Base-by-base conservation (phyloP, 1,140 invertebrate species). In the Daktulosphaira vitifoliae region DNA sequence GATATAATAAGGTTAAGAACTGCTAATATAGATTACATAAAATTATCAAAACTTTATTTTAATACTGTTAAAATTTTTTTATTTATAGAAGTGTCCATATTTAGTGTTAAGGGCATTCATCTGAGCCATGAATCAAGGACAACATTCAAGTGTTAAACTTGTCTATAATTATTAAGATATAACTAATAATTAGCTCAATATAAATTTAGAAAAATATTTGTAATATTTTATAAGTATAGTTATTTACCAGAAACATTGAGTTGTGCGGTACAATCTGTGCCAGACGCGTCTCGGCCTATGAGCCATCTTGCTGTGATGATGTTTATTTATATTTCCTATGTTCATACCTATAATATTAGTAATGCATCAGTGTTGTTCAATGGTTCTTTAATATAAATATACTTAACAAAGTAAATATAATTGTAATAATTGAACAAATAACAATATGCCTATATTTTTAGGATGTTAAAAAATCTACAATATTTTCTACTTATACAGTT, bases 81-180 rank as follows among this genome's bases (percentile, higher is more conserved):
- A 76, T 73, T 83, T 85, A 48, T 83, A 96, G 92, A 91, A 78
- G 82, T 88, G 71, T 93, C 90, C 71, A 92, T 95, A 80, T 93
- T 92, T 79, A 90, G 85, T 71, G 89, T 95, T 74, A 88, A 93
- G 78, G 90, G 90, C 70, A 81, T 92, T 62, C 81, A 82, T 73
- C 75, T 90, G 70, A 81, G 85, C 73, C 81, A 84, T 38, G 89
- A 90, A 76, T 62, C 62, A 25, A 65, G 65, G 62, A 62, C 56
- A 29, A 62, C 56, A 16, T 62, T 46, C 56, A 62, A 62, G 42
- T 62, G 56, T 62, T 62, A 46, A 46, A 15, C 44, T 20, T 29
- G 25, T 48, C n/a, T 62, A 48, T 62, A 46, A 29, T 62, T 62
- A 33, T 22, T 16, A 44, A 62, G 3, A 46, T 46, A 62, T 62